Conservation (phyloP, 1,140 invertebrate genomes). For the Atopsyche davidsoni region DNA sequence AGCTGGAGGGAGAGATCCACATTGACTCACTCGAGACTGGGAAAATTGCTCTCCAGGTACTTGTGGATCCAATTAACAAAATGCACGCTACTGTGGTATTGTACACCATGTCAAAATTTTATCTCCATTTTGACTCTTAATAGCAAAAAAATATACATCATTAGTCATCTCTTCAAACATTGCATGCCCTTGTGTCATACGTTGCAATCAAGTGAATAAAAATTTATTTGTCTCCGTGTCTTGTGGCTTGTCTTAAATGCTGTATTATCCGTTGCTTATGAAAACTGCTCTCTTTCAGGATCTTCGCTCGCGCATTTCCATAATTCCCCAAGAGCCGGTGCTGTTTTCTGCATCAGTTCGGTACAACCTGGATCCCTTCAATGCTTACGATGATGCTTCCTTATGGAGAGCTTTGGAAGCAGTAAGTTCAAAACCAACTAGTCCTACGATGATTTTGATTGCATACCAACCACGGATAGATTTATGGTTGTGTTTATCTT, state of each 20-base stretch:
- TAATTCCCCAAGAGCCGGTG: constrained; percentile 65
- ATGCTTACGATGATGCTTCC: constrained; percentile 40
- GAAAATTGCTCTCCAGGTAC: constrained; percentile 44
- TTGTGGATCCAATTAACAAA: background rate
- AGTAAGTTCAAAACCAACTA: constrained; percentile 29
- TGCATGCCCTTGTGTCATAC: too few relatives aligned
- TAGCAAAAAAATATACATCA: too few relatives aligned
- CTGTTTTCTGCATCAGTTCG: constrained; percentile 64
- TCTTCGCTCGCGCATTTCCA: constrained; percentile 54
- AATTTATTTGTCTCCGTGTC: too few relatives aligned
- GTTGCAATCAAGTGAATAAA: too few relatives aligned
- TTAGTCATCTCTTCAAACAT: too few relatives aligned
- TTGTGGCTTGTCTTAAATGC: too few relatives aligned
- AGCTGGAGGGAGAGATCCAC: constrained; percentile 48
- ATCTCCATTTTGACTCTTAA: too few relatives aligned
- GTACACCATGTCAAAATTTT: too few relatives aligned
- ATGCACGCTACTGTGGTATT: background rate
- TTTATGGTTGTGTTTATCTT: background rate
- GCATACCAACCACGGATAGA: background rate
- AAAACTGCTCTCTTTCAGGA: constrained; percentile 48
- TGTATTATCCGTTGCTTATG: too few relatives aligned
- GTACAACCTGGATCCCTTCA: constrained; percentile 82
- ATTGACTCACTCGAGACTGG: constrained; percentile 50
- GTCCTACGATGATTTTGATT: too few relatives aligned
- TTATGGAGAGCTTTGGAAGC: constrained; percentile 36